A percentile compares a stretch with the other conserved stretches of the same genome.
phyloP scores from a whole-genome alignment of 1,140 invertebrate genomes.

The Andrena cerasifolii region DNA sequence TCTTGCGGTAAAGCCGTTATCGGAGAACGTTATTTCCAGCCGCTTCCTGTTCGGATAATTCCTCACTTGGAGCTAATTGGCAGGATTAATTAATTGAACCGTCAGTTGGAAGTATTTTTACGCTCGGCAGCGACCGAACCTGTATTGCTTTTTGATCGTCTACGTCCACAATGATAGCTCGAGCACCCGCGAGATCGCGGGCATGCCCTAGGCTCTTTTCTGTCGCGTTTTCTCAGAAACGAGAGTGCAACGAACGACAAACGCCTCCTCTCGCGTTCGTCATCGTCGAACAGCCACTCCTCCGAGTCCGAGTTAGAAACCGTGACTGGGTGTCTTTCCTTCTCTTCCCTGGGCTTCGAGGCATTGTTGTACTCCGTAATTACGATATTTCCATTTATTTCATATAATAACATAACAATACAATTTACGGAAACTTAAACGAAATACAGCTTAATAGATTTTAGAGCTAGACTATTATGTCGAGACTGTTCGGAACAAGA shows the following conservation, averaged over 20 bases:
- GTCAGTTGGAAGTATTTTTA: neutral
- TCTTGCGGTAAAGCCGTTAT: neutral
- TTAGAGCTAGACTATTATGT: no score
- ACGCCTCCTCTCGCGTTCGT: neutral
- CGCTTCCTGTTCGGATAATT: neutral
- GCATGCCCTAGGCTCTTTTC: no score
- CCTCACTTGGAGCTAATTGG: neutral
- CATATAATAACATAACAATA: no score
- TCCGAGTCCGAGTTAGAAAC: conserved; percentile 1
- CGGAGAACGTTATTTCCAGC: conserved; percentile 9
- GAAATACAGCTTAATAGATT: no score
- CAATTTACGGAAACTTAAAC: no score
- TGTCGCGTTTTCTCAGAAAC: neutral
- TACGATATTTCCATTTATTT: no score
- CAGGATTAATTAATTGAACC: neutral
- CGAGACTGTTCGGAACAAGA: no score
- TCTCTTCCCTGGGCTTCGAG: neutral
- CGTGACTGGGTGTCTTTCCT: neutral
- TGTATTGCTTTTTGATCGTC: no score
- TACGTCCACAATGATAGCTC: no score
- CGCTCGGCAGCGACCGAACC: no score
- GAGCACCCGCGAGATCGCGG: no score
- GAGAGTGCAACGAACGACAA: neutral
- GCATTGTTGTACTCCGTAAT: no score
- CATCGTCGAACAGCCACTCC: neutral